These are phyloP conservation scores for Tinea semifulvella DNA, from an alignment of 2,888 invertebrate species.

Conservation along the genomic window DNA sequence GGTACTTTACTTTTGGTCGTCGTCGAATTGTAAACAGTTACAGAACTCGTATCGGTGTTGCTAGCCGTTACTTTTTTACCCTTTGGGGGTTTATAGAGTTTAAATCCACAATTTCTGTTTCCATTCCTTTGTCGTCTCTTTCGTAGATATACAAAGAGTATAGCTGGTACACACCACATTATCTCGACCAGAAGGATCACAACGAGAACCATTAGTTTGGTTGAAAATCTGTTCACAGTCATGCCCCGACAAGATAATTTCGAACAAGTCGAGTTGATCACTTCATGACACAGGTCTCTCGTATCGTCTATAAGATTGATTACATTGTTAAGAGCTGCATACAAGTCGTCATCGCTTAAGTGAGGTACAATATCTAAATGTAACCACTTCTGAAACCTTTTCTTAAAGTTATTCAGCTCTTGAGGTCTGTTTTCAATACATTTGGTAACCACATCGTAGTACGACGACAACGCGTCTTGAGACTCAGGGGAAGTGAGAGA, in stretches of 20 bases:
- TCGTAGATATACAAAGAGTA: conserved; percentile 19
- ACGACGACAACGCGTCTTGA: conserved; percentile 57
- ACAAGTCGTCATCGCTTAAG: conserved; percentile 68
- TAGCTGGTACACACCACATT: conserved; percentile 37
- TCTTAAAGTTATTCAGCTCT: conserved; percentile 50
- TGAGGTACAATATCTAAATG: conserved; percentile 54
- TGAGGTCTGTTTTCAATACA: conserved; percentile 50
- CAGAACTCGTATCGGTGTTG: not conserved
- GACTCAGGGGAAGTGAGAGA: conserved; percentile 30
- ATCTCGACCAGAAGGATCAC: conserved; percentile 40
- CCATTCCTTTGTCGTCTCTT: conserved; percentile 16
- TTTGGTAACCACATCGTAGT: conserved; percentile 59
- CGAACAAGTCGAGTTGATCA: conserved; percentile 11
- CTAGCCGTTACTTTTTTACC: conserved; percentile 20
- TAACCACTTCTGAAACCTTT: conserved; percentile 64
- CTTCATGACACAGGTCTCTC: conserved; percentile 20
- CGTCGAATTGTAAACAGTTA: not conserved
- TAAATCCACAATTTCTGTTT: conserved; percentile 19
- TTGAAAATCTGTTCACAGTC: not conserved
- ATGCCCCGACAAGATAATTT: not conserved
- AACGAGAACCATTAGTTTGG: conserved; percentile 27
- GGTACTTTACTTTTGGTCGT: not conserved
- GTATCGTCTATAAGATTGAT: conserved; percentile 39
- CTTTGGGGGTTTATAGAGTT: conserved; percentile 19
- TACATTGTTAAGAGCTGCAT: conserved; percentile 62